Evolutionary conservation across 2,113 vertebrate species (phyloP).

Genomic region (Coracopsis vasa): DNA sequence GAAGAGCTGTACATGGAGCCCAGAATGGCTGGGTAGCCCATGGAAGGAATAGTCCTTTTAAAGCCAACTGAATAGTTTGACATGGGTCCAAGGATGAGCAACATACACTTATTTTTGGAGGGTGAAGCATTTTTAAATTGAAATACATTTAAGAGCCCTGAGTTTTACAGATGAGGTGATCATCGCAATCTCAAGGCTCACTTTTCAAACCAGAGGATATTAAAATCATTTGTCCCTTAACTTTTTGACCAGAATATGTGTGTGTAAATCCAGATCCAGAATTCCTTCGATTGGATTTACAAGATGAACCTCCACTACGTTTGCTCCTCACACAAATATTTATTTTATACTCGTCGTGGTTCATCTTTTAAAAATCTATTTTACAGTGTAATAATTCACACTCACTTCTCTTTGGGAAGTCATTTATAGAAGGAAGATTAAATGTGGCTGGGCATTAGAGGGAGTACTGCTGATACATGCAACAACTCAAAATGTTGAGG

Average conservation of each 20-base stretch:
- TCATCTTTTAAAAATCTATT: conserved; percentile 27
- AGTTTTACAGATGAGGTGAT: not conserved
- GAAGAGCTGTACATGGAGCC: not conserved
- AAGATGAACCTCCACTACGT: not conserved
- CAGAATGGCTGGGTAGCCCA: not conserved
- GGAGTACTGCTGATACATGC: not conserved
- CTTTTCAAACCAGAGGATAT: not conserved
- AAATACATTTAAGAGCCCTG: not conserved
- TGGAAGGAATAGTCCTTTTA: not conserved
- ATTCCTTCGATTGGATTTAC: not conserved
- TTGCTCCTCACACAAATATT: not conserved
- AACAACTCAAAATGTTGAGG: conserved; percentile 30
- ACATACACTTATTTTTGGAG: not conserved
- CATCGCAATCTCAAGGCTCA: not conserved
- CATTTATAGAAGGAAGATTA: conserved; percentile 6
- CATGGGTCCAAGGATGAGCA: not conserved
- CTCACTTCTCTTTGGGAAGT: conserved; percentile 5
- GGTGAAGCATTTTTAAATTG: not conserved
- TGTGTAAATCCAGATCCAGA: not conserved
- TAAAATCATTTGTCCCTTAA: not conserved
- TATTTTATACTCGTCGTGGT: not conserved
- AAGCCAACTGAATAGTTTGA: not conserved
- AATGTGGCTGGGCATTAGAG: not conserved
- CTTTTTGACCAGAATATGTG: not conserved
- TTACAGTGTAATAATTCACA: conserved; percentile 22